These are phyloP conservation scores for Geophilus truncorum DNA, from an alignment of 2,888 invertebrate species.

Conservation along the genomic window DNA sequence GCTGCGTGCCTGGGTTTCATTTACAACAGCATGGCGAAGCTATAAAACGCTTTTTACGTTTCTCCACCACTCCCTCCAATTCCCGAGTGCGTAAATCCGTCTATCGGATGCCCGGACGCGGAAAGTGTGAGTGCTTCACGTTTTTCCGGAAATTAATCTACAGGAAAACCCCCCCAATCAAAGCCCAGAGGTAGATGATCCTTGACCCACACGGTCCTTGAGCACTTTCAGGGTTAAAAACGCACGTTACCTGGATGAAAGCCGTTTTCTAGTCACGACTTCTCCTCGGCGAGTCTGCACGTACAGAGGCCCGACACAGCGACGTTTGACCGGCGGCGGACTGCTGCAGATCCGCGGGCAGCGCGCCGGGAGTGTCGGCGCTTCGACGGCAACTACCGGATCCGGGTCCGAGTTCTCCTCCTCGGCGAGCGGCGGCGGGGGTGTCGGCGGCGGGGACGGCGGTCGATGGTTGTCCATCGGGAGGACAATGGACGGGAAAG, in stretches of 20 bases:
- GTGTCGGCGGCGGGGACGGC: constrained; percentile 12
- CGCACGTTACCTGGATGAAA: not conserved
- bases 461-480: not conserved
- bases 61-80: not conserved
- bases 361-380: constrained; percentile 61
- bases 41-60: not conserved
- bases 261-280: not conserved
- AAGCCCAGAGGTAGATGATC: not conserved
- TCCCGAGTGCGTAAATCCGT: not conserved
- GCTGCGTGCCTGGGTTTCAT: not conserved
- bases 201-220: not conserved
- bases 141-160: not conserved
- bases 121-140: not conserved
- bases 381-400: not conserved
- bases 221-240: not conserved
- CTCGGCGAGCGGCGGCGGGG: constrained; percentile 14
- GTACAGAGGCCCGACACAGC: constrained; percentile 31
- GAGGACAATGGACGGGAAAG: not conserved
- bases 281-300: not conserved
- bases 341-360: constrained; percentile 65
- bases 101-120: not conserved
- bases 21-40: no score
- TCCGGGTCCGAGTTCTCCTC: not conserved
- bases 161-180: not conserved
- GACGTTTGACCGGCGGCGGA: constrained; percentile 48